Base-by-base conservation (phyloP, 2,113 vertebrate species). In the Leptosomus discolor region DNA sequence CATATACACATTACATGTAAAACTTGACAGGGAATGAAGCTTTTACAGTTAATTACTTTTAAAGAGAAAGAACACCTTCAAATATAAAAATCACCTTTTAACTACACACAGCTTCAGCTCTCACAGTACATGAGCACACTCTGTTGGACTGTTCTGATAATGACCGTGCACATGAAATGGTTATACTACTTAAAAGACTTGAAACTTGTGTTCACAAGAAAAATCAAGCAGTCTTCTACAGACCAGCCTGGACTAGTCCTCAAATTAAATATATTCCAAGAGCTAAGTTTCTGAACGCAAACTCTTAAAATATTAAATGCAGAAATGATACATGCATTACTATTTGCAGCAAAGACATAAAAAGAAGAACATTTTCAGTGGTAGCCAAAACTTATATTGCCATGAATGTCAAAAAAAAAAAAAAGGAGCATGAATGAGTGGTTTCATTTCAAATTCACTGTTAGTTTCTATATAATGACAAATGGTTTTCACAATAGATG, bases 71-170 rank as follows among this genome's bases (percentile, higher is more conserved):
- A 92, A 51, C 12, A 43, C 46, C 26, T 69, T 61, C 65, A 70
- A 12, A 41, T 17, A 46, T 12, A 64, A 81, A 90, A n/a, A 26
- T 0, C 5, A 29, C 15, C 21, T 53, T 91, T 48, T 41, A 71
- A 15, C 6, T 10, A 5, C 1, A 30, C 45, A 22, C 8, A 29
- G 12, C 56, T 88, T 41, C 74, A 70, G 20, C 19, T 95, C 65
- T 32, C 12, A n/a, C 15, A 85, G 97, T 45, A 30, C 95, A 32
- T 51, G 84, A 94, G 95, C 89, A 63, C 97, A 61, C 96, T 84
- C 97, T 97, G 36, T 96, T 97, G 97, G 95, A 61, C 24, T 50
- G 32, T 63, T n/a, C 41, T 56, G 71, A 68, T 74, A 96, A 50
- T 29, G 56, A 84, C 63, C 39, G 14, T 46, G 48, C 45, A 48